These are phyloP conservation scores for Tachycineta bicolor DNA, from an alignment of 2,113 vertebrate species.

Conservation along the genomic window DNA sequence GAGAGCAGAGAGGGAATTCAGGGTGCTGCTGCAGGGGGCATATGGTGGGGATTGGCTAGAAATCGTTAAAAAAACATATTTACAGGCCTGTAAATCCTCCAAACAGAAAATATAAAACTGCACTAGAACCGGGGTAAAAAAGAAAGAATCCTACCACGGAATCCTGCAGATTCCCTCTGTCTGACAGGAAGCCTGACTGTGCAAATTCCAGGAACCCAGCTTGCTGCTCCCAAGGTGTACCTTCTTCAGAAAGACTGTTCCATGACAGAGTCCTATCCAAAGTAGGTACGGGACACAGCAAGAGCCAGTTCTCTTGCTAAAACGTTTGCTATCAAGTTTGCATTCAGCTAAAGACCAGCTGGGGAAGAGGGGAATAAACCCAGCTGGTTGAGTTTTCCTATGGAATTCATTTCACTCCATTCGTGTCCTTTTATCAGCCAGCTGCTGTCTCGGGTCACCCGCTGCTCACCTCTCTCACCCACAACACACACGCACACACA, in stretches of 20 bases:
- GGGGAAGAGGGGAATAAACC: constrained; percentile 35
- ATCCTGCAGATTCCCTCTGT: constrained; percentile 45
- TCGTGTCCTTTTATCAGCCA: neutral
- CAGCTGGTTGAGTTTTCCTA: constrained; percentile 51
- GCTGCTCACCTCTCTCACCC: constrained; percentile 12
- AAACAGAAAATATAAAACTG: constrained; percentile 49
- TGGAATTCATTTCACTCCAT: constrained; percentile 31
- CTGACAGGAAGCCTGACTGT: constrained; percentile 30
- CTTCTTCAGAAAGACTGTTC: neutral
- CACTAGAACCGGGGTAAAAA: constrained; percentile 42
- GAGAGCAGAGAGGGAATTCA: neutral
- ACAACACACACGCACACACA: constrained; percentile 37
- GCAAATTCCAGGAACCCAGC: constrained; percentile 42
- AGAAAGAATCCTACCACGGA: constrained; percentile 52
- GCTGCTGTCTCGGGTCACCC: neutral
- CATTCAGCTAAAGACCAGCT: constrained; percentile 38
- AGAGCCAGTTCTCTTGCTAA: neutral
- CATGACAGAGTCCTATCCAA: neutral
- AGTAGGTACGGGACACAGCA: neutral
- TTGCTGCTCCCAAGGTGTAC: neutral
- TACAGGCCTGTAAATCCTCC: constrained; percentile 64
- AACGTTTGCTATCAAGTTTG: constrained; percentile 16
- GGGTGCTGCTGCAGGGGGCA: neutral
- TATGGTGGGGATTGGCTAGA: neutral
- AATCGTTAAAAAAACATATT: constrained; percentile 34